Evolutionary conservation across 2,888 invertebrate species (phyloP), one percentile per base, ranked within the genome.

Genomic region (Willowsia nigromaculata): DNA sequence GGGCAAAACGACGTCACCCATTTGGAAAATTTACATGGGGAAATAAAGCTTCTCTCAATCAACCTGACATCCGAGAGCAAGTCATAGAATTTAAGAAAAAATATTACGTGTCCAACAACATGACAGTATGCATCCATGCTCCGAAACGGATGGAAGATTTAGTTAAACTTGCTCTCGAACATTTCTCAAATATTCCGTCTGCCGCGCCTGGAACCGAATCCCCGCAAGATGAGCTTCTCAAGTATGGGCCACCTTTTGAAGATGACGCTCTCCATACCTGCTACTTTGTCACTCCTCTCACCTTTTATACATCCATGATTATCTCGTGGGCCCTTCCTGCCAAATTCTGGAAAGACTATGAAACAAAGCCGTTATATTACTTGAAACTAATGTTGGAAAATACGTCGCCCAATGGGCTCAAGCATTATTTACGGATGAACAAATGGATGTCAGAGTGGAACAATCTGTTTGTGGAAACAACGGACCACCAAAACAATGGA

Each of bases 61-160:
- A 68, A 1, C 7, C n/a, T 33, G 33, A 65, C 33, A 47, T 47
- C 11, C 1, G 50, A 53, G 27, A 6, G 5, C 22, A 11, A 3
- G 68, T 47, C 7, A 47, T 7, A 5, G 22, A 1, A 11, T 87
- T 81, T 71, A 81, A 81, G 30, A 5, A 33, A 3, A 15, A 30
- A 0, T 81, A 87, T 22, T 81, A 87, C 53, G 4, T 7, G 4
- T 25, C 87, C 9, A 15, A 56, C 56, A 6, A 81, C 56, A 87
- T 81, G 81, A 81, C 87, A 0, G 53, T 87, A 5, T 87, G 87
- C 43, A 81, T 87, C n/a, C 81, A 81, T 6, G 87, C 81, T 1
- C 74, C 87, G 7, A 25, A 81, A n/a, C 37, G 81, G 0, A 37
- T 87, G n/a, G 27, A 71, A 7, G 2, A 71, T 6, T 6, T 87